Base-by-base conservation (phyloP, 2,888 invertebrate genomes). In the Cheilosia scutellata region DNA sequence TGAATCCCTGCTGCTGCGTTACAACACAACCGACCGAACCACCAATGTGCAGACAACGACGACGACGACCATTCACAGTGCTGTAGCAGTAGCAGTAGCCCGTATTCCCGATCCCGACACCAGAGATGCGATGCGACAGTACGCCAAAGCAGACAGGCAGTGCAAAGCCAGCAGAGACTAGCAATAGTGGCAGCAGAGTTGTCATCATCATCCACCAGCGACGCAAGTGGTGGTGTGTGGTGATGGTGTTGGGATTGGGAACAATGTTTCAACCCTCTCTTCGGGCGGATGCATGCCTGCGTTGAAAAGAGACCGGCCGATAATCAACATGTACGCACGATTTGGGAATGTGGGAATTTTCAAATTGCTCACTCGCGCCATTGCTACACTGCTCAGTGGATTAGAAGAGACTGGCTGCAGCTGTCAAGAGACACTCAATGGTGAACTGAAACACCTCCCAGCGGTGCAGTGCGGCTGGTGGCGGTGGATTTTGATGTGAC, bases 1-100 rank as follows among this genome's bases (percentile, higher is more conserved):
- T 93, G 93, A 93, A 92, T 92, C 92, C 92, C 91, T 89, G 89
- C 89, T 90, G 90, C 89, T 90, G 88, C 80, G 88, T 86, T 87
- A 87, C 87, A 86, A 86, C 82, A 80, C 76, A 71, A 83, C 75
- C 76, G 87, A 80, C 86, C 82, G 76, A 87, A 86, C 87, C 79
- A 70, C 78, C 87, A 84, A 75, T 78, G 68, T 68, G 78, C 72
- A 77, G 72, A 79, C 88, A 86, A 87, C 84, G 76, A 75, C 83
- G 87, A 82, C 84, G 87, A 84, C 77, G 76, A 72, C 68, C 70
- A 47, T 78, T 66, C 47, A 62, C 65, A 44, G 47, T 55, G 65
- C 58, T 58, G 76, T 42, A 57, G 58, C 57, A 68, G 47, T 42
- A 13, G 62, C 60, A 27, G 25, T 57, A 9, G 49, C 70, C 70